These are phyloP conservation scores for Drosophila subsilvestris DNA, from an alignment of 2,888 invertebrate genomes.

Conservation along the genomic window DNA sequence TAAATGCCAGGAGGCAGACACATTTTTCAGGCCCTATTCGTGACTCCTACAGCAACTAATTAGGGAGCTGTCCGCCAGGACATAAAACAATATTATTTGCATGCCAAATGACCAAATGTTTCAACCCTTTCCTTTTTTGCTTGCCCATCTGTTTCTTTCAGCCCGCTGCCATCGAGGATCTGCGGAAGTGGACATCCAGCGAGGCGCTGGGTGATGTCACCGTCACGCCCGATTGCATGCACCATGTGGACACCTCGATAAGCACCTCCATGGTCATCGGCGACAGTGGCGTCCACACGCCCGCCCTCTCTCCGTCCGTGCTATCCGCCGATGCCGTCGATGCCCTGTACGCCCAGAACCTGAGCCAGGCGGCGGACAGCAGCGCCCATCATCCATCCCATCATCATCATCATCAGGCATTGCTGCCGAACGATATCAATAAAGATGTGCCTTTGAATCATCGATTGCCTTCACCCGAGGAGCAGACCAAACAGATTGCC, in stretches of 20 bases:
- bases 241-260: conserved; percentile 86
- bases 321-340: conserved; percentile 83
- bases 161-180: conserved; percentile 92
- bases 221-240: conserved; percentile 90
- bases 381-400: conserved; percentile 51
- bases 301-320: conserved; percentile 84
- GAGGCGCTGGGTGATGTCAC: conserved; percentile 90
- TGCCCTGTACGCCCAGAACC: conserved; percentile 81
- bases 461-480: conserved; percentile 94
- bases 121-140: conserved; percentile 15
- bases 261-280: conserved; percentile 83
- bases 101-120: conserved; percentile 61
- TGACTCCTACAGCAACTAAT: conserved; percentile 55
- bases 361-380: conserved; percentile 80
- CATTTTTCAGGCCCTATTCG: conserved; percentile 64
- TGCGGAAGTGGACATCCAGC: conserved; percentile 92
- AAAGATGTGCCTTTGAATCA: conserved; percentile 89
- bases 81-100: conserved; percentile 54
- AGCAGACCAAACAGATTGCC: conserved; percentile 92
- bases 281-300: conserved; percentile 82
- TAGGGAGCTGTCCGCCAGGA: conserved; percentile 40
- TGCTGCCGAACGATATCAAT: conserved; percentile 83
- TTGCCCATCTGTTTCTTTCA: conserved; percentile 81
- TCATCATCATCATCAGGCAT: conserved; percentile 64
- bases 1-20: conserved; percentile 37